Base-by-base conservation (phyloP, 1,140 invertebrate species). In the Drosophila nikananu region DNA sequence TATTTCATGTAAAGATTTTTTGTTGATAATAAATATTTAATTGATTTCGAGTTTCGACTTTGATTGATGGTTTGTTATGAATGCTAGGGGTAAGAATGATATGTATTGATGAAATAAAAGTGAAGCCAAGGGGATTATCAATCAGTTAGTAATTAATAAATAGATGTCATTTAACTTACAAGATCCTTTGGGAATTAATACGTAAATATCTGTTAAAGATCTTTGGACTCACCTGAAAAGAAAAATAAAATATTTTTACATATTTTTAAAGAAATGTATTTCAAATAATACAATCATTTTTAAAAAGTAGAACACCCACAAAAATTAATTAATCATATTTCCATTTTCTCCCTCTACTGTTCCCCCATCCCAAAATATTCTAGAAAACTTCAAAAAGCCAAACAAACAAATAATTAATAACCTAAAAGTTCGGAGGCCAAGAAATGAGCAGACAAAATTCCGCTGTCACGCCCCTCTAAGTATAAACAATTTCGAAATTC, bases 11-110 rank as follows among this genome's bases (percentile, higher is more conserved):
- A 23, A 2, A 37, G 52, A 35, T 25, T 58, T 25, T 60, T 61
- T 52, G 51, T 70, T 67, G 54, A 57, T 57, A 77, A 86, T 83
- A 83, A 87, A 83, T 77, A 74, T 77, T 89, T 86, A 86, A 86
- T 89, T 89, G 77, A 83, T 80, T 73, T 52, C 57, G 32, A 62
- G 54, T 67, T 65, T 54, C 41, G 57, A 77, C 59, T 37, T 67
- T 89, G 84, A 89, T 89, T 80, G 77, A 83, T 83, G 62, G 54
- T 57, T 30, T 68, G 42, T 61, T 73, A 37, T 49, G 49, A 76
- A 19, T 9, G 27, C 68, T 21, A 21, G 21, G 41, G 32, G 32
- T 21, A 44, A 23, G 37, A n/a, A 27, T n/a, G n/a, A n/a, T n/a
- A n/a, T n/a, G n/a, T n/a, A n/a, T n/a, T n/a, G n/a, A n/a, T n/a